Evolutionary conservation across 1,140 invertebrate species (phyloP).

Genomic region (Lucilia cuprina): DNA sequence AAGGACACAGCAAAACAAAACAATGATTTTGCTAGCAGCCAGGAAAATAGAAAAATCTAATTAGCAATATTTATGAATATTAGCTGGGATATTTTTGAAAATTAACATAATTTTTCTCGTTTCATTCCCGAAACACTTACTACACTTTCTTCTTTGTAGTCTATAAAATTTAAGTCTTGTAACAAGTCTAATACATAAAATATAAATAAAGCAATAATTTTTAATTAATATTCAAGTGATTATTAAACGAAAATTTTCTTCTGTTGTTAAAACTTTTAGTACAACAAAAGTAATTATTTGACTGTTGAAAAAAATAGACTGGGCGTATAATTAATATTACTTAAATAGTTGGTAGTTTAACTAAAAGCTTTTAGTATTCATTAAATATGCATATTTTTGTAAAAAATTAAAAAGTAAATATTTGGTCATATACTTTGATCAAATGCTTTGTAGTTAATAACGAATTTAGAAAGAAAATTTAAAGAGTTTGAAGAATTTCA

Average conservation of each 20-base stretch:
- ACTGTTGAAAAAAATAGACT: background rate
- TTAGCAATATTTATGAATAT: background rate
- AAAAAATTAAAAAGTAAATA: too few relatives aligned
- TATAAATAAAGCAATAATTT: background rate
- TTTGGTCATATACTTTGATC: too few relatives aligned
- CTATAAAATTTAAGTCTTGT: background rate
- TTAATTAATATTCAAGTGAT: background rate
- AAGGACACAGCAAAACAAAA: background rate
- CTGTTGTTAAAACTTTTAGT: background rate
- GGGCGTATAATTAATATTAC: background rate
- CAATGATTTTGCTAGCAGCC: background rate
- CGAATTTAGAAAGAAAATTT: too few relatives aligned
- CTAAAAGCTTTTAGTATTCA: too few relatives aligned
- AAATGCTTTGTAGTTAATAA: too few relatives aligned
- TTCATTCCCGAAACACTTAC: background rate
- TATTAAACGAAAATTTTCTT: background rate
- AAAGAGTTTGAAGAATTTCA: too few relatives aligned
- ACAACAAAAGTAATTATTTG: background rate
- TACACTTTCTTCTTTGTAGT: background rate
- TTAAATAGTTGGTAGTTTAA: too few relatives aligned
- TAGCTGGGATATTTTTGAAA: background rate
- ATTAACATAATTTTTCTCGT: background rate
- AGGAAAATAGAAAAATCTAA: background rate
- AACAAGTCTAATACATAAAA: background rate
- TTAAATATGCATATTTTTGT: too few relatives aligned